These are phyloP conservation scores for Mesoclemmys tuberculata DNA, from an alignment of 2,113 vertebrate species.

Conservation along the genomic window DNA sequence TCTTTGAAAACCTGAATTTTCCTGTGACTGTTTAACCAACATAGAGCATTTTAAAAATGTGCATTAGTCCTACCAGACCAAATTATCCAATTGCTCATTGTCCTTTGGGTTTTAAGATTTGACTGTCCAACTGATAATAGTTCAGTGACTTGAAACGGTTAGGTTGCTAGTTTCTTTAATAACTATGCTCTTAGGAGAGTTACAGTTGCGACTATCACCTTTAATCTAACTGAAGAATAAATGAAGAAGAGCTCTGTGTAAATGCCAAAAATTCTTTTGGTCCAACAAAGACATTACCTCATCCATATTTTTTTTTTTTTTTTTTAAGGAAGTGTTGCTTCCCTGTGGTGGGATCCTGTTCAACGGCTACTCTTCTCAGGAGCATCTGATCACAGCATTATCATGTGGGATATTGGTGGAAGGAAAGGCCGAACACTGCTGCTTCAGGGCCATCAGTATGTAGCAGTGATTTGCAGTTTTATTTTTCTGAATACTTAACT, in stretches of 20 bases:
- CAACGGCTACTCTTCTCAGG: slow-evolving; percentile 96
- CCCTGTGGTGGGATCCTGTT: slow-evolving; percentile 95
- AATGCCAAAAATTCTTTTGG: background rate
- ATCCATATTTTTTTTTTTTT: background rate
- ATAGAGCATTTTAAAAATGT: background rate
- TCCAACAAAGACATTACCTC: background rate
- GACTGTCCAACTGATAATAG: background rate
- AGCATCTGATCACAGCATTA: slow-evolving; percentile 95
- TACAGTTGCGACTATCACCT: background rate
- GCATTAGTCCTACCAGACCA: background rate
- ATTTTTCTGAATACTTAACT: background rate
- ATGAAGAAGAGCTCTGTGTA: background rate
- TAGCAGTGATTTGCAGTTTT: background rate
- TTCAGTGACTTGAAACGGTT: background rate
- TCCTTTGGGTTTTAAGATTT: background rate
- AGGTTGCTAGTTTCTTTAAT: background rate
- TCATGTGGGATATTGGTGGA: slow-evolving; percentile 99
- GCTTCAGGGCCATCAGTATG: slow-evolving; percentile 97
- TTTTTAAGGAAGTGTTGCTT: slow-evolving; percentile 86
- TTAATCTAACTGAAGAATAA: slow-evolving; percentile 11
- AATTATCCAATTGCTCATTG: background rate
- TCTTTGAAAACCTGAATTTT: background rate
- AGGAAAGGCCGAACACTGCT: slow-evolving; percentile 91
- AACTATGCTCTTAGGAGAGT: background rate
- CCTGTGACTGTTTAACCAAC: background rate